phyloP scores from a whole-genome alignment of 2,113 vertebrate genomes.

The Lathamus discolor region DNA sequence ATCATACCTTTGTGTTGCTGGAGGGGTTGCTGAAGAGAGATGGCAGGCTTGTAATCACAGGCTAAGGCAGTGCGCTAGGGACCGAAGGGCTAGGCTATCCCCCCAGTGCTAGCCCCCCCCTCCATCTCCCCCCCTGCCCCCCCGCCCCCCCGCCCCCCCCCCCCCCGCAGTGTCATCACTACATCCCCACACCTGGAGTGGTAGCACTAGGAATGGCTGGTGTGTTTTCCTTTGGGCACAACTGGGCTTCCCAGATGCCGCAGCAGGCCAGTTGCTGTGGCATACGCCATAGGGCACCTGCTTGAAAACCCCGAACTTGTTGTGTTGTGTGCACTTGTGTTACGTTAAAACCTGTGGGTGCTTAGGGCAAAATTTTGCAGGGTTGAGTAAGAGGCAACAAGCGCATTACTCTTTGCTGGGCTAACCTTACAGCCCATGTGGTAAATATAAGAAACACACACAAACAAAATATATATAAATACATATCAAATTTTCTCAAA shows the following conservation, averaged over 20 bases:
- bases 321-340: not conserved
- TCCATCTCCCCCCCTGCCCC: too few species aligned
- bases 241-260: fast-evolving
- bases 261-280: not conserved
- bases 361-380: not conserved
- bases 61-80: too few species aligned
- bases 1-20: not conserved
- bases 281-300: not conserved
- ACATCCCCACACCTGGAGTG: not conserved
- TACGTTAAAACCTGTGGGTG: not conserved
- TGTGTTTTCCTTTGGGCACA: not conserved
- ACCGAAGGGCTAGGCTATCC: too few species aligned
- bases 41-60: not conserved
- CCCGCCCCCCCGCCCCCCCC: too few species aligned
- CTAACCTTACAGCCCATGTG: not conserved
- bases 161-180: fast-evolving
- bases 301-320: not conserved
- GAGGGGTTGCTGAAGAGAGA: not conserved
- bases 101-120: too few species aligned
- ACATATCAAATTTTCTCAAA: not conserved
- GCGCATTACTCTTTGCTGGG: not conserved
- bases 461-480: fast-evolving
- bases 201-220: not conserved
- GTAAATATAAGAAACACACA: not conserved
- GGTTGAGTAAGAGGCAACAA: not conserved